These are phyloP conservation scores for Leptinotarsa lineolata DNA, from an alignment of 1,140 invertebrate genomes.

Conservation along the genomic window DNA sequence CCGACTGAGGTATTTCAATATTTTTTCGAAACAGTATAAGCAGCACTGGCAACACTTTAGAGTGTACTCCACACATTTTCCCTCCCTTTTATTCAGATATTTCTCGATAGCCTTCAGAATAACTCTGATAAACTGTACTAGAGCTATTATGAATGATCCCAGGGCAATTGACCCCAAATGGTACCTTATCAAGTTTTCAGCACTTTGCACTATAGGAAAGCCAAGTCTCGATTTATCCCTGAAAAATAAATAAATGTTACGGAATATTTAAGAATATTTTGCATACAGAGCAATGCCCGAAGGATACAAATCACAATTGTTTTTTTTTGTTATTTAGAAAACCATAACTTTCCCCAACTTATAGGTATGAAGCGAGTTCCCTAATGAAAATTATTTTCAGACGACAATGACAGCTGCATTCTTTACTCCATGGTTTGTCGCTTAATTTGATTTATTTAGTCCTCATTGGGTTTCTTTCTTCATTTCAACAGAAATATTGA, in stretches of 20 bases:
- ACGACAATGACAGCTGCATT: too few relatives aligned
- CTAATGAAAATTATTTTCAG: too few relatives aligned
- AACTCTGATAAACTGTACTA: constrained; percentile 69
- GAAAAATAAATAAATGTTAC: constrained; percentile 35
- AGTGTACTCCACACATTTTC: constrained; percentile 52
- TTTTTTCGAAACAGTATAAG: constrained; percentile 74
- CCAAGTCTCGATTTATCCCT: constrained; percentile 68
- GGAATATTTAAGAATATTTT: too few relatives aligned
- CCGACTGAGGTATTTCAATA: constrained; percentile 71
- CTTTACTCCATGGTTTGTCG: too few relatives aligned
- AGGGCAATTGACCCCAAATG: constrained; percentile 79
- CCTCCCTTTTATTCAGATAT: constrained; percentile 56
- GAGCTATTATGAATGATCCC: constrained; percentile 74
- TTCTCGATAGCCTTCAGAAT: constrained; percentile 54
- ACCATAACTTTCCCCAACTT: too few relatives aligned
- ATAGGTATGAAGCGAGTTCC: too few relatives aligned
- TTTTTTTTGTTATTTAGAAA: too few relatives aligned
- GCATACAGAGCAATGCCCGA: too few relatives aligned
- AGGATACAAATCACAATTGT: too few relatives aligned
- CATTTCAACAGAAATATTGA: too few relatives aligned
- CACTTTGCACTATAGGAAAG: constrained; percentile 63
- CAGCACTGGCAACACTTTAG: constrained; percentile 74
- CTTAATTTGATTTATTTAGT: too few relatives aligned
- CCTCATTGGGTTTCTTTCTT: too few relatives aligned
- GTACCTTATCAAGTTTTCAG: constrained; percentile 65